Conservation (phyloP, 53 echinoderm and acorn worm species). For the Holothuria leucospilota region DNA sequence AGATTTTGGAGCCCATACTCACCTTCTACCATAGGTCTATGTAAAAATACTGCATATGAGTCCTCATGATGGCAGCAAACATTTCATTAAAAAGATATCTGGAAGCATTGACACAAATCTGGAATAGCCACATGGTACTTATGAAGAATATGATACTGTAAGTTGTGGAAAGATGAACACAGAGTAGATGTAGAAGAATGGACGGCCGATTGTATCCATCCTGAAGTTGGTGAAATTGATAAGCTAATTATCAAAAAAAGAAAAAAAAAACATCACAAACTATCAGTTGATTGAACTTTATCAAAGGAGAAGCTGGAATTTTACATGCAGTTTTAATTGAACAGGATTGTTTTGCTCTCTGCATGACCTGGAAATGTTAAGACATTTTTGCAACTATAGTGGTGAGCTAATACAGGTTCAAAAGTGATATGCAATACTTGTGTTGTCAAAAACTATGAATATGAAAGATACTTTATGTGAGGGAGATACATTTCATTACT, state of each 20-base stretch:
- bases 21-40: slow-evolving; percentile 63
- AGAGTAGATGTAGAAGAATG: not conserved
- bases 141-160: slow-evolving; percentile 7
- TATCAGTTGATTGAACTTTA: too few relatives aligned
- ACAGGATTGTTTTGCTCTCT: too few relatives aligned
- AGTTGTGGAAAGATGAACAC: not conserved
- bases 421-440: too few relatives aligned
- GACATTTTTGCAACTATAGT: too few relatives aligned
- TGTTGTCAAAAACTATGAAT: too few relatives aligned
- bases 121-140: slow-evolving; percentile 55
- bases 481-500: too few relatives aligned
- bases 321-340: too few relatives aligned
- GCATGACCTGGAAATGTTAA: too few relatives aligned
- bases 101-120: slow-evolving; percentile 58
- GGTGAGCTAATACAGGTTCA: too few relatives aligned
- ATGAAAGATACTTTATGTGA: too few relatives aligned
- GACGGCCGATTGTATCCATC: not conserved
- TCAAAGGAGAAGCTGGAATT: too few relatives aligned
- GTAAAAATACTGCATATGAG: slow-evolving; percentile 74
- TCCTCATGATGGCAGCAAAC: slow-evolving; percentile 62
- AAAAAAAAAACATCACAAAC: too few relatives aligned
- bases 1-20: not conserved
- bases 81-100: slow-evolving; percentile 68
- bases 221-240: not conserved
- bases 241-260: not conserved